phyloP scores from a whole-genome alignment of 2,113 vertebrate species.

The Actenoides lindsayi region DNA sequence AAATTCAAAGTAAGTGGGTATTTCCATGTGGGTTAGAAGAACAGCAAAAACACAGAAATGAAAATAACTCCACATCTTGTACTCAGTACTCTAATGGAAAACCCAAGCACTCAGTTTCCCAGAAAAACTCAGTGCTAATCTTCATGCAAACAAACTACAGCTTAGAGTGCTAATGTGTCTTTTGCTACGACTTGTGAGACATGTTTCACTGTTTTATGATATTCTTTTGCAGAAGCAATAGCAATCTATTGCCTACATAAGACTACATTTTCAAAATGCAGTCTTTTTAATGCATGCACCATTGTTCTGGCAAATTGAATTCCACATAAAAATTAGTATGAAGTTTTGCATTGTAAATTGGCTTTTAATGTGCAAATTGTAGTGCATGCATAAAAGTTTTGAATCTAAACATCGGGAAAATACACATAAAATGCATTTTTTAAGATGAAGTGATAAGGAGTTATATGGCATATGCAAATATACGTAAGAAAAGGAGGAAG shows the following conservation, averaged over 20 bases:
- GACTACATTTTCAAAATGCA: background rate
- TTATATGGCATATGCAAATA: background rate
- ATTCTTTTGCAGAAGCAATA: background rate
- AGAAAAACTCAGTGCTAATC: background rate
- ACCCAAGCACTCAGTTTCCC: background rate
- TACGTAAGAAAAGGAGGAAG: background rate
- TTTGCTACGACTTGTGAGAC: conserved; percentile 24
- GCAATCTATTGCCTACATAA: background rate
- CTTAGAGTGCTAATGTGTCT: background rate
- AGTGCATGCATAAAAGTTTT: background rate
- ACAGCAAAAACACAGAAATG: background rate
- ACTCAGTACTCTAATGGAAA: background rate
- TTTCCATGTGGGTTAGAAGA: background rate
- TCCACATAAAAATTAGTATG: background rate
- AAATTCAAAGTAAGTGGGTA: background rate
- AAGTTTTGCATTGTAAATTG: conserved; percentile 49
- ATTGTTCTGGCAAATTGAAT: conserved; percentile 26
- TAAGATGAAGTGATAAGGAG: background rate
- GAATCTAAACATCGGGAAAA: background rate
- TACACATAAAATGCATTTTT: background rate
- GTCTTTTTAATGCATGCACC: background rate
- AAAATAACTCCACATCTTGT: background rate
- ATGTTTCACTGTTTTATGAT: background rate
- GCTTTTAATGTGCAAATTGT: background rate
- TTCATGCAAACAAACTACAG: background rate